Percentiles rank a stretch among this genome's conserved stretches.
Conservation (phyloP, 2,113 vertebrate genomes). For the Manacus vitellinus region DNA sequence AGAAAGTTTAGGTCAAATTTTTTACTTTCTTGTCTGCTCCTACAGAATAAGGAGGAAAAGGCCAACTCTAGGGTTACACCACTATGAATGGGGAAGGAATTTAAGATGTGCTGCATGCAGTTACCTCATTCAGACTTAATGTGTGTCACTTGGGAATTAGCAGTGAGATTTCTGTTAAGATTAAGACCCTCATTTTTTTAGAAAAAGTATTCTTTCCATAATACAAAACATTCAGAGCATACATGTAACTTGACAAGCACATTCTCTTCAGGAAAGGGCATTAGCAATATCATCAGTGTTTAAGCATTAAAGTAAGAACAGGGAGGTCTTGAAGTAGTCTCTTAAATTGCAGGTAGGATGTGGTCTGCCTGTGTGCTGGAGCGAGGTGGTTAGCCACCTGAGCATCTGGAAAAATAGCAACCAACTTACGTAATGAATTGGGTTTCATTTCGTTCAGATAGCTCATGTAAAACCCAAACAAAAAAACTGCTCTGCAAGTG, state of each 20-base stretch:
- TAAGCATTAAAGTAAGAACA: neutral
- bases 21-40: neutral
- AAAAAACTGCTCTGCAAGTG: neutral
- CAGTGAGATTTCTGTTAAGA: neutral
- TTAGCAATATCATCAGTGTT: neutral
- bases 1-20: neutral
- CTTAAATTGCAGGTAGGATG: neutral
- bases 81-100: neutral
- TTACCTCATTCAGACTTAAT: neutral
- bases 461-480: neutral
- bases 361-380: neutral
- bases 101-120: neutral
- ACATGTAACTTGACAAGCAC: neutral
- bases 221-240: neutral
- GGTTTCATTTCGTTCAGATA: neutral
- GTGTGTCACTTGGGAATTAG: neutral
- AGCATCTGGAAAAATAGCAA: neutral
- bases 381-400: neutral
- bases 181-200: neutral
- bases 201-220: neutral
- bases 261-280: neutral
- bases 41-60: neutral
- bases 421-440: neutral
- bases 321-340: neutral
- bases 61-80: neutral